Evolutionary conservation across 2,113 vertebrate genomes (phyloP).

Genomic region (Ivindomyrus marchei): DNA sequence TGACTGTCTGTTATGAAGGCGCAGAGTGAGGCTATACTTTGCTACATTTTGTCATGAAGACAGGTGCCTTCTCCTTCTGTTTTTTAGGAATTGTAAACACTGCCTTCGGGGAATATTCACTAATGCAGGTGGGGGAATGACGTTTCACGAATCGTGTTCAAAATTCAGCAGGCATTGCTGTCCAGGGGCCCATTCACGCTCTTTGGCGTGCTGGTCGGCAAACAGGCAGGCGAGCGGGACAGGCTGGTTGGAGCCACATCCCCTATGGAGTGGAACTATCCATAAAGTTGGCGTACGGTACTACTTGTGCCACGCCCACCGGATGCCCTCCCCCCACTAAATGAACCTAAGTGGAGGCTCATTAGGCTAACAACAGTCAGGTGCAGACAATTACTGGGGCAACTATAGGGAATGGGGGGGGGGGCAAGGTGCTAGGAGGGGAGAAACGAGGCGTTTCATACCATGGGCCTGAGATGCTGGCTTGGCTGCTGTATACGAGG

Average conservation of each 20-base stretch:
- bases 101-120: background rate
- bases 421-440: background rate
- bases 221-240: background rate
- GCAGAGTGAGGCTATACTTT: background rate
- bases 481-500: background rate
- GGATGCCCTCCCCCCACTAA: background rate
- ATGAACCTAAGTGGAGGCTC: background rate
- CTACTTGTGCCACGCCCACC: background rate
- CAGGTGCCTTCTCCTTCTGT: background rate
- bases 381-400: background rate
- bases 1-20: background rate
- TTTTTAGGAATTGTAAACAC: background rate
- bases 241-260: background rate
- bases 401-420: background rate
- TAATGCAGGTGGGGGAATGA: background rate
- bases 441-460: background rate
- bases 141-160: background rate
- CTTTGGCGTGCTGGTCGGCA: background rate
- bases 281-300: background rate
- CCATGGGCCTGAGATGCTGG: background rate
- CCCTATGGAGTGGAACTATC: background rate
- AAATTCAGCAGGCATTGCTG: background rate
- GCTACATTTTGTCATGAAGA: background rate
- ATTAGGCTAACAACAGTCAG: background rate
- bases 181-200: background rate